Percentiles rank a stretch among this genome's conserved stretches.
phyloP scores from a whole-genome alignment of 2,888 invertebrate genomes.

The Diachrysia chrysitis region DNA sequence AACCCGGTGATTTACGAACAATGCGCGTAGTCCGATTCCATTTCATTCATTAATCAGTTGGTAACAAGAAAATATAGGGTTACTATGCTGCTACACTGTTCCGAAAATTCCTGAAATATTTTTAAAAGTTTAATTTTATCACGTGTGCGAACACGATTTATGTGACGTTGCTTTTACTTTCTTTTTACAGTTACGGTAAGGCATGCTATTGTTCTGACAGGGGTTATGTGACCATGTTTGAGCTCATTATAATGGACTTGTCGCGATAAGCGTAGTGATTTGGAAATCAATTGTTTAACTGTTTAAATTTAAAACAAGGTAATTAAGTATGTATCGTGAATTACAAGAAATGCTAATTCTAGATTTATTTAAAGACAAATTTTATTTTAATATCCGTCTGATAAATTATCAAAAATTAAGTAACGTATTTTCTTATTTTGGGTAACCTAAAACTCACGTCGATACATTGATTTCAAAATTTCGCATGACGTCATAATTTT shows the following conservation, averaged over 20 bases:
- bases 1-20: conserved; percentile 50
- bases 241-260: conserved; percentile 2
- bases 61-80: conserved; percentile 36
- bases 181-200: conserved; percentile 48
- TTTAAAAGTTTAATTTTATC: neutral
- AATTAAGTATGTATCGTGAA: neutral
- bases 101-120: neutral
- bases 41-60: conserved; percentile 58
- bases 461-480: too few species aligned
- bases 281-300: neutral
- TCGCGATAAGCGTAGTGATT: conserved; percentile 6
- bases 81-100: conserved; percentile 5
- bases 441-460: too few species aligned
- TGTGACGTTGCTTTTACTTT: conserved; percentile 54
- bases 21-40: conserved; percentile 48
- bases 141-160: conserved; percentile 4
- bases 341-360: neutral
- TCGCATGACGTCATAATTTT: too few species aligned
- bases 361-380: neutral
- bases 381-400: too few species aligned
- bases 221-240: conserved; percentile 30
- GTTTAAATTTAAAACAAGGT: conserved; percentile 4
- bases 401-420: too few species aligned
- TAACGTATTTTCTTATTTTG: too few species aligned
- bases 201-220: conserved; percentile 28